Evolutionary conservation across 2,113 vertebrate species (phyloP).

Genomic region (Epinephelus moara): DNA sequence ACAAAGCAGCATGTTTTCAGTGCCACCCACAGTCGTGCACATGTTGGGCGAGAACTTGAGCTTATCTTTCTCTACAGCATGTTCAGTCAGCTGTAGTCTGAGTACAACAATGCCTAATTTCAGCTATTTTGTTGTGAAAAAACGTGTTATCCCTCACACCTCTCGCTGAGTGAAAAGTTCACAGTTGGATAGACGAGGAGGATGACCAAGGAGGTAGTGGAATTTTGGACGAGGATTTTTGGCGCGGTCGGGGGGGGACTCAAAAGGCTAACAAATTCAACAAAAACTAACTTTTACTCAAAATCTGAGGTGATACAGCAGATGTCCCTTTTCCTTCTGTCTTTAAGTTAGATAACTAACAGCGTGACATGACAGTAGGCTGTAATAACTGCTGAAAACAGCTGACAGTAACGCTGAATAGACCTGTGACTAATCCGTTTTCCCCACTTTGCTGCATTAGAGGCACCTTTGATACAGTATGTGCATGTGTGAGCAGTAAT

Average conservation of each 20-base stretch:
- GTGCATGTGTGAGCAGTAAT: constrained; percentile 19
- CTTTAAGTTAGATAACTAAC: not conserved
- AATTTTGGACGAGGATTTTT: not conserved
- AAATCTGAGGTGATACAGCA: not conserved
- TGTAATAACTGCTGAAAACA: too few relatives aligned
- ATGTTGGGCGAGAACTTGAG: constrained; percentile 9
- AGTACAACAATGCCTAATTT: constrained; percentile 25
- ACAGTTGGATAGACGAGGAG: constrained; percentile 10
- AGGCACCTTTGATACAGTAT: constrained; percentile 9
- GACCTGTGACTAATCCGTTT: constrained; percentile 40
- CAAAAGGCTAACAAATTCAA: not conserved
- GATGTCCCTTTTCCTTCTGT: not conserved
- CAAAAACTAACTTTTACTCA: not conserved
- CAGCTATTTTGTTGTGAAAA: not conserved
- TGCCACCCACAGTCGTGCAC: constrained; percentile 38
- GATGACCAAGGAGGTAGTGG: not conserved
- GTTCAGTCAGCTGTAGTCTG: constrained; percentile 2
- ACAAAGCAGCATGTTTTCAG: constrained; percentile 40
- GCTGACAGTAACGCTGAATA: constrained; percentile 11
- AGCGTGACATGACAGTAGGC: not conserved
- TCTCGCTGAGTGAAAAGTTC: not conserved
- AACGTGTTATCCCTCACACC: not conserved
- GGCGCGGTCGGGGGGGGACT: not conserved
- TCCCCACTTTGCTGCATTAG: not conserved
- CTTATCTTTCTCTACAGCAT: constrained; percentile 14